phyloP scores from a whole-genome alignment of 1,140 invertebrate genomes.

The Papilio polyxenes region DNA sequence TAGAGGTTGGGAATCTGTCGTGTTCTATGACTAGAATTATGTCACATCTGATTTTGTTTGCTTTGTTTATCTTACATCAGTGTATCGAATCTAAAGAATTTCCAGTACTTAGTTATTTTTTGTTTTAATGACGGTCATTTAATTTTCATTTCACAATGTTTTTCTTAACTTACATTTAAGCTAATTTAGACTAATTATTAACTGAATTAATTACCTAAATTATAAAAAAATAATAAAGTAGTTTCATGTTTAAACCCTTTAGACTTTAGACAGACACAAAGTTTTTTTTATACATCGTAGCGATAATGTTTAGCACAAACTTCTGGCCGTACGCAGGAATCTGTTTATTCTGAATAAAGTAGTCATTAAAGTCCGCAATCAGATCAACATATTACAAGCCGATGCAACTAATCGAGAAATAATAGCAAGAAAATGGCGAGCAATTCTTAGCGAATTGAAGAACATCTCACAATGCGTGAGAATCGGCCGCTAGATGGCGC shows the following conservation, averaged over 20 bases:
- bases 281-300: not conserved
- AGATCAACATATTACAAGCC: slow-evolving; percentile 22
- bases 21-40: not conserved
- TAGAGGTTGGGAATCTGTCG: not conserved
- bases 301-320: not conserved
- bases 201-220: too few relatives aligned
- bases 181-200: too few relatives aligned
- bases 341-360: not conserved
- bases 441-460: slow-evolving; percentile 34
- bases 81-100: too few relatives aligned
- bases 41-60: not conserved
- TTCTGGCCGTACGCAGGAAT: not conserved
- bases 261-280: too few relatives aligned
- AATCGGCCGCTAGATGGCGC: slow-evolving; percentile 28
- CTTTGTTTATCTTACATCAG: not conserved
- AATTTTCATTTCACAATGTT: too few relatives aligned
- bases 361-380: slow-evolving; percentile 18
- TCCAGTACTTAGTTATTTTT: too few relatives aligned
- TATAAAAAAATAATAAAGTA: too few relatives aligned
- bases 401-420: slow-evolving; percentile 35
- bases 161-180: too few relatives aligned
- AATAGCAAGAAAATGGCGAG: slow-evolving; percentile 36
- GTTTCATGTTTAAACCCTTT: too few relatives aligned
- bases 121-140: too few relatives aligned
- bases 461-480: slow-evolving; percentile 27